phyloP scores from a whole-genome alignment of 2,888 invertebrate species.

The Macaria liturata region DNA sequence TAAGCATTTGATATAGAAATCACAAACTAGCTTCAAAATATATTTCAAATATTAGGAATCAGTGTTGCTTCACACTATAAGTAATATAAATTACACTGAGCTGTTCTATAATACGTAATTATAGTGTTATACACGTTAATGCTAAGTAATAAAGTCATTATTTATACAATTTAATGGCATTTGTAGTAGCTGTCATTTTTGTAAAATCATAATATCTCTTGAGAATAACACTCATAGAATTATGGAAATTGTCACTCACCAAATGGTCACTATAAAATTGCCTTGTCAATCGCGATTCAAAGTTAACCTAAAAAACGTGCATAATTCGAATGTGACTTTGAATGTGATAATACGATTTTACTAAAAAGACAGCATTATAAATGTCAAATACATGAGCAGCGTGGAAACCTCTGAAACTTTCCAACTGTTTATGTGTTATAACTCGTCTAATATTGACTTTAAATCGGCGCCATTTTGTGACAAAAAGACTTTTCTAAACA shows the following conservation, averaged over 20 bases:
- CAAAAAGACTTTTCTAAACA: no score
- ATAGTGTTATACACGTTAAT: slow-evolving; percentile 77
- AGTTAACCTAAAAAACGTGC: no score
- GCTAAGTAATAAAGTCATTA: slow-evolving; percentile 69
- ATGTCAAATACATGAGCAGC: slow-evolving; percentile 10
- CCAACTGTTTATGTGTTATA: slow-evolving; percentile 5
- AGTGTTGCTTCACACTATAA: slow-evolving; percentile 72
- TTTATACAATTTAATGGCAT: slow-evolving; percentile 60
- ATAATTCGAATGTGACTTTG: no score
- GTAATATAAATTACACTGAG: slow-evolving; percentile 68
- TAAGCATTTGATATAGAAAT: slow-evolving; percentile 69
- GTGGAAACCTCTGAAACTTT: slow-evolving; percentile 11
- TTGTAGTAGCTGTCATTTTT: slow-evolving; percentile 26
- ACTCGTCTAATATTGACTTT: no score
- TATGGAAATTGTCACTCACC: no score
- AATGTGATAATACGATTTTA: neutral
- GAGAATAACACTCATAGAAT: no score
- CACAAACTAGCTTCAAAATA: slow-evolving; percentile 78
- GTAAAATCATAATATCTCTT: neutral
- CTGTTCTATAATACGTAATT: slow-evolving; percentile 78
- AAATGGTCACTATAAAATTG: no score
- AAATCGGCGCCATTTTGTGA: no score
- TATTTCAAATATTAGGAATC: slow-evolving; percentile 74
- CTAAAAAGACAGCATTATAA: slow-evolving; percentile 2
- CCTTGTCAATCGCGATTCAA: no score